Base-by-base conservation (phyloP, 2,888 invertebrate species). In the Barypeithes pellucidus region DNA sequence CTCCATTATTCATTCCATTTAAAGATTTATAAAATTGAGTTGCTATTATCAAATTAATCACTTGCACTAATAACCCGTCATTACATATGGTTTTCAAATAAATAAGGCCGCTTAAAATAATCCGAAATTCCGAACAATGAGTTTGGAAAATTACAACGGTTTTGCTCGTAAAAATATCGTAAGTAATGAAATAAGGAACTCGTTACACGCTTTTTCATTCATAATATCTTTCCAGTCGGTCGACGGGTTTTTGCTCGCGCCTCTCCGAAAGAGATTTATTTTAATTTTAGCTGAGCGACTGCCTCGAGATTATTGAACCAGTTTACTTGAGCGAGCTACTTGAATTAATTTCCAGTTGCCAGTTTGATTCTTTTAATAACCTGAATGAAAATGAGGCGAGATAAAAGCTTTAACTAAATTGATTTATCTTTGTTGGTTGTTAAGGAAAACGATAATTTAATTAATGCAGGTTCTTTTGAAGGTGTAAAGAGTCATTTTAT, bases 251-350 rank as follows among this genome's bases (percentile, higher is more conserved):
- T 47, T 69, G 69, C 47, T 45, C 39, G 61, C 18, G 18, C 33
- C 33, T 8, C 18, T 63, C 33, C 47, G 43, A 39, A 39, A 62
- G 20, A 39, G 45, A 20, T 63, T 24, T 75, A 77, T 75, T 60
- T 60, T 54, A 71, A 54, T 61, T 75, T 67, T 45, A 54, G 57
- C 43, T 78, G 80, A 72, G 72, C 77, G 67, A 73, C 77, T 78
- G 74, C 63, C 72, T 67, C 76, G 76, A 79, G 81, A 81, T 80
- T 81, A 80, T 78, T 75, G 79, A 82, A 81, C 82, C 81, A 81
- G 82, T 82, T 81, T 81, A 80, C 81, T 79, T 79, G 78, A 76
- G 78, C 78, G 76, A 81, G 80, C 80, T 79, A 79, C 82, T 81
- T 77, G 81, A 82, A 82, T 82, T 82, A 81, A 82, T 81, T 81